Conservation (phyloP, 2,797 vertebrate genomes). For the Phataginus tricuspis region DNA sequence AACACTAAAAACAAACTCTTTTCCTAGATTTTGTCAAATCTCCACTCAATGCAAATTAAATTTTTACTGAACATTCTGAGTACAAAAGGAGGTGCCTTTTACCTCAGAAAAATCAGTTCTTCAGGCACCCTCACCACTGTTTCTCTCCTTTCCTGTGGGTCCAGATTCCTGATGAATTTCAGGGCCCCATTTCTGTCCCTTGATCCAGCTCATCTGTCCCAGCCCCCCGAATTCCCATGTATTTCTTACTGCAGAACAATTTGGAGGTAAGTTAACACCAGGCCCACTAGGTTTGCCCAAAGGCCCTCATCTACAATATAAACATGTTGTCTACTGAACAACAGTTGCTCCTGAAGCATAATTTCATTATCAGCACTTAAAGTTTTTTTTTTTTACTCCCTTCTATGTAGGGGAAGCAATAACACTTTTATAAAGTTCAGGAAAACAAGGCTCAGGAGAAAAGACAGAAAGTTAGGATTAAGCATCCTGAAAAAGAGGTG, state of each 20-base stretch:
- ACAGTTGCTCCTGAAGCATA: neutral
- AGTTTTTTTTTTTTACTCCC: neutral
- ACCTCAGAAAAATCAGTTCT: neutral
- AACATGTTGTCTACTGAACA: neutral
- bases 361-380: neutral
- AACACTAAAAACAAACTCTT: neutral
- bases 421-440: neutral
- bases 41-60: neutral
- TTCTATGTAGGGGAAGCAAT: neutral
- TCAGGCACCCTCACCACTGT: neutral
- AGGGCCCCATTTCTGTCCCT: neutral
- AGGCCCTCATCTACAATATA: neutral
- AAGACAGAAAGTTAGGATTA: constrained; percentile 27
- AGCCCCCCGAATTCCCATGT: neutral
- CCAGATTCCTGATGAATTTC: neutral
- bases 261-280: neutral
- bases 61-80: neutral
- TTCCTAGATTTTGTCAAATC: neutral
- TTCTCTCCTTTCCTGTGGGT: neutral
- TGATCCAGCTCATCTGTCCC: neutral
- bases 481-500: neutral
- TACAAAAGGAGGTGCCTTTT: neutral
- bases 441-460: constrained; percentile 18
- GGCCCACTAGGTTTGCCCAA: neutral
- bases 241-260: neutral